Base-by-base conservation (phyloP, 1,140 invertebrate genomes). In the Bombus confusus region DNA sequence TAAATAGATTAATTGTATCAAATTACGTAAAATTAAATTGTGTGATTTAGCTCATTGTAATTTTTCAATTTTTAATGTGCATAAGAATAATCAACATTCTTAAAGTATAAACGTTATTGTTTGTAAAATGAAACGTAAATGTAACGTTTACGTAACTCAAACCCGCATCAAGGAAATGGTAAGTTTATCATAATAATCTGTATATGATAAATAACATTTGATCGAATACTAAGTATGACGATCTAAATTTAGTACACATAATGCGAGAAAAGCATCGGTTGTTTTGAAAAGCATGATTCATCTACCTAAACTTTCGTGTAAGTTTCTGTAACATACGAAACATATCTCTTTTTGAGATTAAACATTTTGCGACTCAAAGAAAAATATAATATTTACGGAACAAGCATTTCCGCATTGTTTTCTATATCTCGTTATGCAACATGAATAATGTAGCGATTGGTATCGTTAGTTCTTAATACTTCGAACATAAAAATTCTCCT, bases 191-290 rank as follows among this genome's bases (percentile, higher is more conserved):
- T 9, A 34, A 57, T 3, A 28, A 47, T 41, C 41, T 15, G 13
- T 72, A 6, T 34, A 37, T 71, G 4, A n/a, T 79, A 72, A 64
- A 85, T 2, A 64, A 64, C 5, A 18, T 10, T 28, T 1, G 13
- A 47, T 22, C 0, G 31, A 15, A 12, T 47, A 37, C 6, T 62
- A 15, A 0, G 10, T 3, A 25, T 6, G 25, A 62, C 28, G 34
- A 80, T 64, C 76, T 85, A 85, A 80, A 85, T 80, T 85, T 85
- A 80, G 28, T 25, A 10, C 1, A n/a, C 47, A 62, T 41, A 28
- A 62, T 62, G 37, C 18, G 28, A 47, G 57, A 69, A 43, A 75
- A 75, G 47, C 18, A 75, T 10, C 41, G 39, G 9, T 74, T 39
- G 22, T 75, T 28, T 5, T 37, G n/a, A 52, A 71, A 71, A 59